Percentiles rank a stretch among this genome's conserved stretches.
phyloP scores from a whole-genome alignment of 2,113 vertebrate genomes.

The Sciurus niger region DNA sequence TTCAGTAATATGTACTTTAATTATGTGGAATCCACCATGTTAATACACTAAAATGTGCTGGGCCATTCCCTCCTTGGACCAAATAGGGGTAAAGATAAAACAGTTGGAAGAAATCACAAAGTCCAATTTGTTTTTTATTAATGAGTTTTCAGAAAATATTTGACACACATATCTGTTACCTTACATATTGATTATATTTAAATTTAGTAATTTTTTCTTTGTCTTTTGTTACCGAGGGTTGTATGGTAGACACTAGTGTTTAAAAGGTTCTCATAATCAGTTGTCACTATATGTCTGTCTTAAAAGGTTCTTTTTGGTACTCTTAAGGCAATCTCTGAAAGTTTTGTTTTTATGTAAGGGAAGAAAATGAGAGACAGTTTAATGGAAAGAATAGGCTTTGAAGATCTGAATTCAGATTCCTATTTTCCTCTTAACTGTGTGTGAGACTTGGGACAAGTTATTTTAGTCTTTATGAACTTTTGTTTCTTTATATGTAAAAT shows the following conservation, averaged over 20 bases:
- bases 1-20: slow-evolving; percentile 1
- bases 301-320: slow-evolving; percentile 20
- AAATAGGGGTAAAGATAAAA: slow-evolving; percentile 63
- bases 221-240: slow-evolving; percentile 43
- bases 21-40: background rate
- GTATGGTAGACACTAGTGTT: background rate
- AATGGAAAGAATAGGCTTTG: slow-evolving; percentile 70
- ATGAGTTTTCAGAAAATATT: slow-evolving; percentile 23
- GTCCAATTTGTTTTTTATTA: slow-evolving; percentile 41
- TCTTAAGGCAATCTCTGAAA: slow-evolving; percentile 58
- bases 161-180: background rate
- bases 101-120: slow-evolving; percentile 60
- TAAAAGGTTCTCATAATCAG: background rate
- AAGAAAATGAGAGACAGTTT: slow-evolving; percentile 68
- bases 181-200: slow-evolving; percentile 48
- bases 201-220: background rate
- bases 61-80: background rate
- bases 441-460: slow-evolving; percentile 58
- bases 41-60: slow-evolving; percentile 25
- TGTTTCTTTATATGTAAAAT: slow-evolving; percentile 31
- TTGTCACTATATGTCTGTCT: background rate
- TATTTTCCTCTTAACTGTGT: slow-evolving; percentile 51
- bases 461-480: slow-evolving; percentile 56
- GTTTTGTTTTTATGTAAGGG: slow-evolving; percentile 68
- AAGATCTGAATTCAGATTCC: slow-evolving; percentile 41